Base-by-base conservation (phyloP, 2,888 invertebrate genomes). In the Timema podura region DNA sequence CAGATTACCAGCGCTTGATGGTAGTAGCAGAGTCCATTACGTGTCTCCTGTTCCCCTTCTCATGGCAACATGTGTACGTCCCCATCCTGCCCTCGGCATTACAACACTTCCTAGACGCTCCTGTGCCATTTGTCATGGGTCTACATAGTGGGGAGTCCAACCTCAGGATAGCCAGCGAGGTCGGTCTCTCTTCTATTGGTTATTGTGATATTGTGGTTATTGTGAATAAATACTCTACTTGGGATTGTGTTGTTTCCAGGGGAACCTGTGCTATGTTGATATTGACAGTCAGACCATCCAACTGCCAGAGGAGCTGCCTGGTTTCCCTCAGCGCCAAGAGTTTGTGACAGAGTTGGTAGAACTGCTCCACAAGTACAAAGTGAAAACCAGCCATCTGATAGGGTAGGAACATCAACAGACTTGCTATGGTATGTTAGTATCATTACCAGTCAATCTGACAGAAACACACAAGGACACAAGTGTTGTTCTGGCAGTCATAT, bases 101-200 rank as follows among this genome's bases (percentile, higher is more conserved):
- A 73, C 92, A 95, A 81, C 96, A 98, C 80, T 99, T 99, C 82
- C 86, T 99, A 65, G 99, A 99, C 83, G 99, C 99, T 6, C 99
- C 99, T 0, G 98, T 99, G 68, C 99, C 99, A 49, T 99, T 96
- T 82, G 91, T 99, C 72, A 99, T 99, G 98, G 99, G 98, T 79
- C 81, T 90, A 49, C 87, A 87, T 68, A 82, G 78, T 68, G 80
- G 82, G 65, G 81, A 82, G 13, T 80, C 82, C 65, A 78, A 80
- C 72, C 76, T 82, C 46, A 82, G 82, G 75, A 80, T 83, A 70
- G 82, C 83, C 49, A 82, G 82, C 74, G 83, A 83, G 78, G 83
- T 83, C 6, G 5, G 9, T 57, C 7, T 8, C 57, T 13, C 57
- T 16, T 9, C 9, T 8, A 5, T 16, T 15, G 30, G 5, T 59